These are phyloP conservation scores for Anarhynchus alexandrinus DNA, from an alignment of 2,113 vertebrate species.

Conservation along the genomic window DNA sequence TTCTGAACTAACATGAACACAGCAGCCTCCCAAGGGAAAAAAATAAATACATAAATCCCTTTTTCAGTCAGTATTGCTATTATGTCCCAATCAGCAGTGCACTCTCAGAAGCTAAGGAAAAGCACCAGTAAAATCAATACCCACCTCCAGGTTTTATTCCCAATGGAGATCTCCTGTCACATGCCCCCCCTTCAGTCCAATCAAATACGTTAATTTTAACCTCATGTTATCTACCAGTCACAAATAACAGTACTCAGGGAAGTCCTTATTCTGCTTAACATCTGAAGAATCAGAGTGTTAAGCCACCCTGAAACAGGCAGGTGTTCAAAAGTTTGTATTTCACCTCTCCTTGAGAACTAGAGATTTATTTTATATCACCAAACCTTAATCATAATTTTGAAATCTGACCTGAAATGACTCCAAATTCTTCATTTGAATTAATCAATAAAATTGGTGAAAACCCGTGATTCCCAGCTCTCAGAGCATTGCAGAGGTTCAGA, in stretches of 20 bases:
- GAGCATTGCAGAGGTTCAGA: background rate
- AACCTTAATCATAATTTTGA: background rate
- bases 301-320: background rate
- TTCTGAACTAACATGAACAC: background rate
- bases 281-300: background rate
- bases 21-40: background rate
- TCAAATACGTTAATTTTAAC: background rate
- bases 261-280: background rate
- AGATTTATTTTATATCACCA: background rate
- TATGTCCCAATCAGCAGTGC: background rate
- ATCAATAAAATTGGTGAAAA: background rate
- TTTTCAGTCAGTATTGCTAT: background rate
- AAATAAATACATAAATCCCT: background rate
- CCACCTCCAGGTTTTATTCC: constrained; percentile 22
- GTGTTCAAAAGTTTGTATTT: background rate
- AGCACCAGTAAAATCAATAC: constrained; percentile 9
- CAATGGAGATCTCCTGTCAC: background rate
- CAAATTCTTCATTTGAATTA: background rate
- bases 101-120: background rate
- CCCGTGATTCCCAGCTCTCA: background rate
- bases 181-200: background rate
- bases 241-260: background rate
- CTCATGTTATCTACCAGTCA: background rate
- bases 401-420: background rate
- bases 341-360: background rate